These are phyloP conservation scores for Salvator merianae DNA, from an alignment of 2,113 vertebrate genomes.

Conservation along the genomic window DNA sequence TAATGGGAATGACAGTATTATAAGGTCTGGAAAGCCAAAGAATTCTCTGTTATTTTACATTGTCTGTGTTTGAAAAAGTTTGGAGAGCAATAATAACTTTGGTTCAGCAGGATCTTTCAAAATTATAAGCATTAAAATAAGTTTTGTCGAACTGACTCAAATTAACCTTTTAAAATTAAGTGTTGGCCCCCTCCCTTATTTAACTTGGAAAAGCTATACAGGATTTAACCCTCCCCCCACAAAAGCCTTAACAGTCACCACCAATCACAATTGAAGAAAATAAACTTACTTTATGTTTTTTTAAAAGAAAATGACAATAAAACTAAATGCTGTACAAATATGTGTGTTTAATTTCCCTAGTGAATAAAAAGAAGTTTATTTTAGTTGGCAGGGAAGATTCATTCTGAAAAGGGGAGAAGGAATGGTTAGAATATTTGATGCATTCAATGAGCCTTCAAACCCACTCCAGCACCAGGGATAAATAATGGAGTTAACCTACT, in stretches of 20 bases:
- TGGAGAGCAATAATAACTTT: background rate
- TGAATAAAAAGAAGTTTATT: constrained; percentile 75
- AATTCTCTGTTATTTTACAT: no score
- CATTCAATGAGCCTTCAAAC: constrained; percentile 82
- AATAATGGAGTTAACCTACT: constrained; percentile 79
- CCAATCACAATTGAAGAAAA: constrained; percentile 39
- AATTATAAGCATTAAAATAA: background rate
- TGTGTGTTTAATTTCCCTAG: constrained; percentile 74
- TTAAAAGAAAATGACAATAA: constrained; percentile 60
- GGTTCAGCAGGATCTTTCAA: background rate
- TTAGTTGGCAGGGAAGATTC: constrained; percentile 75
- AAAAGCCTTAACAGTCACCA: constrained; percentile 46
- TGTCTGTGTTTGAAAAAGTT: no score
- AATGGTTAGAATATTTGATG: constrained; percentile 72
- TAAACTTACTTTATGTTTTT: constrained; percentile 58
- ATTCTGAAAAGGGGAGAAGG: constrained; percentile 72
- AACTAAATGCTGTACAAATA: constrained; percentile 70
- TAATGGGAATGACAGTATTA: background rate
- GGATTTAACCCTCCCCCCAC: background rate
- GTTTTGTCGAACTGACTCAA: constrained; percentile 31
- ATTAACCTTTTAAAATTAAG: constrained; percentile 32
- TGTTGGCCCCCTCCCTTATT: constrained; percentile 43
- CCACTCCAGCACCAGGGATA: constrained; percentile 74
- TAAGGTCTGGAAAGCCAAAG: no score
- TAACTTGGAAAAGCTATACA: constrained; percentile 39